Evolutionary conservation across 1,140 invertebrate species (phyloP).

Genomic region (Drosophila grimshawi): DNA sequence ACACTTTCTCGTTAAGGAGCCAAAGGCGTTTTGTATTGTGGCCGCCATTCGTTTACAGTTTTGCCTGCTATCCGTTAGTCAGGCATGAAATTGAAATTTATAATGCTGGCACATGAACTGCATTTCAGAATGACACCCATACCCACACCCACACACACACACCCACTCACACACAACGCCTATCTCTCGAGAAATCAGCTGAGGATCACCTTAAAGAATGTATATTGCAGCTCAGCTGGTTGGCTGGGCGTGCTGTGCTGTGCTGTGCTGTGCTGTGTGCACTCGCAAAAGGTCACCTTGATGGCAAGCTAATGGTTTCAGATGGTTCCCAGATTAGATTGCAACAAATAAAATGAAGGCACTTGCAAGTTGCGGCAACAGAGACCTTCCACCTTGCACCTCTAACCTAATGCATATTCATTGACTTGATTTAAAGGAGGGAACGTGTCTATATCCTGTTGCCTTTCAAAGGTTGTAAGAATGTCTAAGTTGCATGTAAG

Average conservation of each 20-base stretch:
- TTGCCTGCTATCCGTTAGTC: conserved; percentile 36
- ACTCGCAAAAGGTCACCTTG: conserved; percentile 21
- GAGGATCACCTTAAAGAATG: conserved; percentile 2
- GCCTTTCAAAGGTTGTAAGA: too few species aligned
- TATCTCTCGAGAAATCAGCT: conserved; percentile 36
- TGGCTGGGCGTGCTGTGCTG: conserved; percentile 8
- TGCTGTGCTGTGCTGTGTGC: conserved; percentile 17
- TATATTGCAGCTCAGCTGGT: background rate
- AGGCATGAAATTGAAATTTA: conserved; percentile 80
- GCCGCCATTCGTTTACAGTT: conserved; percentile 25
- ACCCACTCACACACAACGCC: conserved; percentile 6
- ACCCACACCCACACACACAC: conserved; percentile 21
- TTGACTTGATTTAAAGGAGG: background rate
- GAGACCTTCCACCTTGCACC: background rate
- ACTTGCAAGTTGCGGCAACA: background rate
- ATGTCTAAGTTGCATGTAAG: too few species aligned
- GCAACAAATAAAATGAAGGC: conserved; percentile 18
- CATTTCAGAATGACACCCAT: conserved; percentile 8
- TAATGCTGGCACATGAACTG: conserved; percentile 55
- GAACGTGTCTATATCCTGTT: too few species aligned
- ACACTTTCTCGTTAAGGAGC: conserved; percentile 13
- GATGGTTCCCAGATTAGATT: conserved; percentile 27
- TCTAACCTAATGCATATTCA: background rate
- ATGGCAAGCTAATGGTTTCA: conserved; percentile 20
- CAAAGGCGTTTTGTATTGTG: conserved; percentile 44